Conservation (phyloP, 2,888 invertebrate species). For the Crocallis elinguaria region DNA sequence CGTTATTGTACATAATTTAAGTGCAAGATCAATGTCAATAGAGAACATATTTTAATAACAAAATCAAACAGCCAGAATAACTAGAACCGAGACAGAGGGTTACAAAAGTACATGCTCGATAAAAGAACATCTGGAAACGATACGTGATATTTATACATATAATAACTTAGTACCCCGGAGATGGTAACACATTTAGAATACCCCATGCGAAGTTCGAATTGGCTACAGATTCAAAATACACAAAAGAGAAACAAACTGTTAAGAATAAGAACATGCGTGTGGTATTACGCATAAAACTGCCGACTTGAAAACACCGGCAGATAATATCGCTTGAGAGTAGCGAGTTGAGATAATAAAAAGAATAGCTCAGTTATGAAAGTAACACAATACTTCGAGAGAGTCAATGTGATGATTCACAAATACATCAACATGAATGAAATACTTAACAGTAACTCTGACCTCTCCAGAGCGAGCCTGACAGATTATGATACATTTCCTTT, state of each 20-base stretch:
- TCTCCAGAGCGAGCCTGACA: neutral
- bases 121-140: conserved; percentile 30
- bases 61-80: too few relatives aligned
- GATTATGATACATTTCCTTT: neutral
- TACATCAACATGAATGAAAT: conserved; percentile 6
- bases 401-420: conserved; percentile 10
- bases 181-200: conserved; percentile 3
- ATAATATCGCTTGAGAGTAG: conserved; percentile 4
- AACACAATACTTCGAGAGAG: conserved; percentile 2
- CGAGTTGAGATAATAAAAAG: neutral
- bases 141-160: conserved; percentile 21
- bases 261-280: conserved; percentile 1
- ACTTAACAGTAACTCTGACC: too few relatives aligned
- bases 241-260: conserved; percentile 11
- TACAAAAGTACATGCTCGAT: neutral
- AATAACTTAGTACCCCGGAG: conserved; percentile 7
- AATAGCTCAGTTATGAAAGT: conserved; percentile 18
- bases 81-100: neutral
- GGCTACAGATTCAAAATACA: conserved; percentile 19
- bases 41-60: too few relatives aligned
- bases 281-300: conserved; percentile 9
- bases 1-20: conserved; percentile 4
- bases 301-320: neutral
- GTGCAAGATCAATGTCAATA: neutral
- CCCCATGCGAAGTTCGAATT: conserved; percentile 27